A percentile compares a stretch with the other conserved stretches of the same genome.
Evolutionary conservation across 2,113 vertebrate genomes (phyloP).

Genomic region (Mormyrus iriodes): DNA sequence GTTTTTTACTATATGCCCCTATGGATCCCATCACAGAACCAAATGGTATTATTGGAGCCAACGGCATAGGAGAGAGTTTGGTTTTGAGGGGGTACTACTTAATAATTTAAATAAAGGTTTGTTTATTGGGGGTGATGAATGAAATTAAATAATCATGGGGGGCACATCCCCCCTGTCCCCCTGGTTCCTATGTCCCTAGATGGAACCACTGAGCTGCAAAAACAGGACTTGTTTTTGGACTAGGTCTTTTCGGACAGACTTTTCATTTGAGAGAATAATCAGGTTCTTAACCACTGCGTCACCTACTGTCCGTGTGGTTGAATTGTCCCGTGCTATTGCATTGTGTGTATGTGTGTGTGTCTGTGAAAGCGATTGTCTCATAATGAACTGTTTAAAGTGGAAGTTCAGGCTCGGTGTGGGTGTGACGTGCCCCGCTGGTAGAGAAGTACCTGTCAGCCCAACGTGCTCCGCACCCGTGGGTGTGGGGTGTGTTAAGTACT

Average conservation of each 20-base stretch:
- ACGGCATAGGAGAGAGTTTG: background rate
- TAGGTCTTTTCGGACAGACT: background rate
- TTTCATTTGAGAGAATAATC: background rate
- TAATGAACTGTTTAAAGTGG: background rate
- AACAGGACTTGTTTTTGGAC: background rate
- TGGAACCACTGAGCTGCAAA: background rate
- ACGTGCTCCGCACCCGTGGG: background rate
- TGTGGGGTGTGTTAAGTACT: background rate
- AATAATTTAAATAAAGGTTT: background rate
- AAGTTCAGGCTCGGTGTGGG: background rate
- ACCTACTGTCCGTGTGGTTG: background rate
- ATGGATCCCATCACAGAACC: background rate
- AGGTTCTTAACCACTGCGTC: background rate
- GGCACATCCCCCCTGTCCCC: too few species aligned
- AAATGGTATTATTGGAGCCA: background rate
- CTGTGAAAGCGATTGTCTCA: background rate
- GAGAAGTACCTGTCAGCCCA: background rate
- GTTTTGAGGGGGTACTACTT: background rate
- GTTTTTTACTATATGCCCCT: background rate
- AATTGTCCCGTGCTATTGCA: background rate
- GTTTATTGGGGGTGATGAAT: background rate
- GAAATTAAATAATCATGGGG: background rate
- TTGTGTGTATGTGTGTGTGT: background rate
- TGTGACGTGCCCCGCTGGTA: background rate
- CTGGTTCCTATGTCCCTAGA: background rate